Base-by-base conservation (phyloP, 2,113 vertebrate species). In the Solea senegalensis region DNA sequence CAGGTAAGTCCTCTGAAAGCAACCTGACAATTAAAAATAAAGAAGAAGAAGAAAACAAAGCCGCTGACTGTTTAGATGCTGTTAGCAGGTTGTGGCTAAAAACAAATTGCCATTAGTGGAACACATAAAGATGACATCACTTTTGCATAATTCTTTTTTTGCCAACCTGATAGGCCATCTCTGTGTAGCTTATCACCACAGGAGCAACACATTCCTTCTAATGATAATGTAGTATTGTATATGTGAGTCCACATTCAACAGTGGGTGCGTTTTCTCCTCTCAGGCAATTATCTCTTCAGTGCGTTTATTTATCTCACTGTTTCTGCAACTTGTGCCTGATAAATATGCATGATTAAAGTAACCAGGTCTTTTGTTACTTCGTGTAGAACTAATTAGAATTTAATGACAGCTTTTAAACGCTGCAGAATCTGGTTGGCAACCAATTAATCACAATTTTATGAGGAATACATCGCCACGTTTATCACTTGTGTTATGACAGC, bases 311-410 rank as follows among this genome's bases (percentile, higher is more conserved):
- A 78, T 84, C 82, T 84, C 61, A 64, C 14, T 76, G 50, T 81
- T 87, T 84, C 65, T 87, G 58, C 57, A 75, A 85, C 57, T 72
- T 69, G 59, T 80, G 70, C 58, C 73, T 87, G 78, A 91, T 90
- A 88, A 86, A 88, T 92, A 92, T 90, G 76, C 78, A 89, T 88
- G 80, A 86, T 82, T 83, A 78, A 88, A 88, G 78, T 79, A 78
- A 80, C 68, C 80, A 74, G 70, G 74, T 86, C 77, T 76, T 91
- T 87, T 84, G 81, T 82, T 86, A 65, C 64, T 72, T 89, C 59
- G n/a, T 85, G 87, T 88, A 81, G 84, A 92, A 91, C 82, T 91
- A 91, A 91, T 91, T 89, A 64, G 34, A 90, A 82, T 90, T 86
- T 89, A 86, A 90, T 91, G 78, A 83, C 82, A 78, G 57, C 43